A percentile compares a stretch with the other conserved stretches of the same genome.
These are phyloP conservation scores for Cisticola juncidis DNA, from an alignment of 2,113 vertebrate genomes.

Conservation along the genomic window DNA sequence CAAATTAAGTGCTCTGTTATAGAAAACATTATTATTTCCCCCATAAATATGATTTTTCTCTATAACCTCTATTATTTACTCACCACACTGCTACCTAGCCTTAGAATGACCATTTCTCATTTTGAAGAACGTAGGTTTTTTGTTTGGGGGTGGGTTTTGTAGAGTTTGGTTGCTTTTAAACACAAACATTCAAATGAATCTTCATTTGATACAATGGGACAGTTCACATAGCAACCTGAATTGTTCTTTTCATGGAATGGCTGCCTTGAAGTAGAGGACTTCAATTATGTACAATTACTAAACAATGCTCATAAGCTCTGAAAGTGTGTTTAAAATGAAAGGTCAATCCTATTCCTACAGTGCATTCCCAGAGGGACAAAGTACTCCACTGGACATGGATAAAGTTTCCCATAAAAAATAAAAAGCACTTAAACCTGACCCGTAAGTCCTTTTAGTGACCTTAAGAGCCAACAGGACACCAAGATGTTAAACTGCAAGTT, in stretches of 20 bases:
- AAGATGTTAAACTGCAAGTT: not conserved
- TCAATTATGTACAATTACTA: not conserved
- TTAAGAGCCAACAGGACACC: not conserved
- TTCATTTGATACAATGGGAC: not conserved
- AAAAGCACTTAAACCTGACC: not conserved
- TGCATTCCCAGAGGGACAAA: not conserved
- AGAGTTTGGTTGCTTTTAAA: not conserved
- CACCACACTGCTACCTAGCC: not conserved
- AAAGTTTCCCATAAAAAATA: not conserved
- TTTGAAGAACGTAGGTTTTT: accelerated
- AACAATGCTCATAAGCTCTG: not conserved
- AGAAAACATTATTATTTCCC: not conserved
- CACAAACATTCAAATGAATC: not conserved
- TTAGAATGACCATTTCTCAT: not conserved
- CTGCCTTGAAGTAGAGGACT: not conserved
- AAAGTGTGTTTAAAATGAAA: not conserved
- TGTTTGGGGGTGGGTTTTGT: not conserved
- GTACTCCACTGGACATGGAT: not conserved
- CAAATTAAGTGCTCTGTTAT: not conserved
- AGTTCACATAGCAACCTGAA: not conserved
- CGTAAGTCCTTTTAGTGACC: not conserved
- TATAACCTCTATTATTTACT: not conserved
- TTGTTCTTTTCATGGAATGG: not conserved
- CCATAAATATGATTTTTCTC: not conserved
- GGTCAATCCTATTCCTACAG: not conserved